phyloP scores from a whole-genome alignment of 1,140 invertebrate genomes.

The Berghia stephanieae region DNA sequence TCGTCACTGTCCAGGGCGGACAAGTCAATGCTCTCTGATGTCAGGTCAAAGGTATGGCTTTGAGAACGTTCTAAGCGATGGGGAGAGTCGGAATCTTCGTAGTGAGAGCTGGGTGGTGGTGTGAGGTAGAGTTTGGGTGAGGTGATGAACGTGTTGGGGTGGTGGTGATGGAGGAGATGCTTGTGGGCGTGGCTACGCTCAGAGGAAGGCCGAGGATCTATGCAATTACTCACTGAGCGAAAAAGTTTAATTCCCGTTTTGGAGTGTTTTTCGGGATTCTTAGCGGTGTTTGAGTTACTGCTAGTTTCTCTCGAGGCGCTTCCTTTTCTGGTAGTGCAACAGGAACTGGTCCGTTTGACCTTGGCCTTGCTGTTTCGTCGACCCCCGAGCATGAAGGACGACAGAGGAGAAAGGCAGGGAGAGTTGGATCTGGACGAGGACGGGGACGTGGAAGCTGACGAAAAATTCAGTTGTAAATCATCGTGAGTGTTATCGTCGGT shows the following conservation, averaged over 20 bases:
- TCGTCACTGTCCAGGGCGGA: background rate
- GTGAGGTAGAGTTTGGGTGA: background rate
- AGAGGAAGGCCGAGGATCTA: too few species aligned
- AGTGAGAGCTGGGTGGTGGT: background rate
- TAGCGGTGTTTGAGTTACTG: background rate
- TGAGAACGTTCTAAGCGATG: slow-evolving; percentile 26
- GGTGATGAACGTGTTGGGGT: background rate
- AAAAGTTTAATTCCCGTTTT: too few species aligned
- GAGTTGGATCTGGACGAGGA: background rate
- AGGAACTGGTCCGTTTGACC: background rate
- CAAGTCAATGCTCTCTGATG: too few species aligned
- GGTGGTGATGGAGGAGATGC: background rate
- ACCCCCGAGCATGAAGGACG: background rate
- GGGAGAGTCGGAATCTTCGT: slow-evolving; percentile 19
- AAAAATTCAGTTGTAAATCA: background rate
- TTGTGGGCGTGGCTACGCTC: background rate
- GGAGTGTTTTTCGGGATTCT: background rate
- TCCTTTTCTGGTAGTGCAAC: background rate
- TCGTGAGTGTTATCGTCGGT: background rate
- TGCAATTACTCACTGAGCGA: too few species aligned
- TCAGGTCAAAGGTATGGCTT: slow-evolving; percentile 20
- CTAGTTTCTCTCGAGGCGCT: background rate
- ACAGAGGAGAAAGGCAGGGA: background rate
- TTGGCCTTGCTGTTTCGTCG: background rate
- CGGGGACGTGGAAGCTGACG: background rate